Evolutionary conservation across 2,888 invertebrate species (phyloP), one percentile per base, ranked within the genome.

Genomic region (Drosophila prolongata): DNA sequence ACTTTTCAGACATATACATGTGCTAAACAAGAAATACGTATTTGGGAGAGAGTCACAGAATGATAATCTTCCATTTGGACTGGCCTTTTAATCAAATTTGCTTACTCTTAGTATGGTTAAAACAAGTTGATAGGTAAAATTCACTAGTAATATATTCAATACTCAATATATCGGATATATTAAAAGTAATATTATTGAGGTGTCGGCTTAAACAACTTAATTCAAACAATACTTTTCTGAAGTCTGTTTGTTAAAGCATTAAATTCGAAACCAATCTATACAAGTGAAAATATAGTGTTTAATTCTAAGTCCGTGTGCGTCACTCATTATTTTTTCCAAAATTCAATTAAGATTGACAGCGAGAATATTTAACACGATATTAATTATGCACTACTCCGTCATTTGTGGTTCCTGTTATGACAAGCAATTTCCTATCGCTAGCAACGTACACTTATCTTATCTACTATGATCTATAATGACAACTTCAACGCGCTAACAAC

Each of bases 401-500:
- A 66, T 64, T 47, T 53, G 53, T 61, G 46, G 44, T 37, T 38
- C 27, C 52, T 71, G 42, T 71, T 71, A 61, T 71, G 70, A 71
- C 70, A 56, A 61, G 70, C 70, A 62, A 71, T 71, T 71, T 71
- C 62, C 62, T 71, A 69, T 71, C 70, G 55, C 53, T 19, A 42
- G 47, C 53, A 68, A 50, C 68, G 55, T 61, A 55, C 70, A 71
- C 70, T 67, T 56, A 71, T 77, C 77, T 64, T 81, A 84, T 84
- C 67, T 65, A 67, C 56, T 56, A 72, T 53, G 66, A 75, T 79
- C 69, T 79, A 76, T 82, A 82, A 85, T 82, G 82, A 79, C 86
- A 79, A 76, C 82, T 81, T 80, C 76, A 78, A 80, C 75, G 80
- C 82, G 75, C 77, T 78, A 83, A 80, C 83, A 82, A 86, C 86